Conservation (phyloP, 2,888 invertebrate genomes). For the Scaptomyza polygonia region DNA sequence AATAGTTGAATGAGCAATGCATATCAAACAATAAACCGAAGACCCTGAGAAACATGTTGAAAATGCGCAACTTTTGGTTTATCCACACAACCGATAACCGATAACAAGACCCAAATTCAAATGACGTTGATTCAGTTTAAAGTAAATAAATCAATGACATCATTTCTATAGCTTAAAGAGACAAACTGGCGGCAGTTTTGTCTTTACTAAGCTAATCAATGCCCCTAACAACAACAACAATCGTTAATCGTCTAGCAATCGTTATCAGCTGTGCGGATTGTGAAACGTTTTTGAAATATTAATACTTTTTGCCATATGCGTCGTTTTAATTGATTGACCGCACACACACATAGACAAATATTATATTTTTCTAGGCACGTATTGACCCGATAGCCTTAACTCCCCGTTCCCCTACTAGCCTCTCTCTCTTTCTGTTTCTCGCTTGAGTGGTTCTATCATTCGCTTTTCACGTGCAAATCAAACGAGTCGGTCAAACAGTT, state of each 20-base stretch:
- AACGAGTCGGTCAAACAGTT: constrained; percentile 9
- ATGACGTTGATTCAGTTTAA: constrained; percentile 13
- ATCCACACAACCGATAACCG: constrained; percentile 2
- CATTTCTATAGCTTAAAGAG: constrained; percentile 28
- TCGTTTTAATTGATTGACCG: constrained; percentile 39
- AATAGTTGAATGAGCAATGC: not conserved
- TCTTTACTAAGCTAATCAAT: constrained; percentile 14
- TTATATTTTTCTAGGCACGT: constrained; percentile 55
- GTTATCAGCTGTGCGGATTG: constrained; percentile 40
- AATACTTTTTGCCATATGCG: constrained; percentile 38
- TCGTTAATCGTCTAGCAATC: constrained; percentile 25
- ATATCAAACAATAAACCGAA: not conserved
- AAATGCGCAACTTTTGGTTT: constrained; percentile 17
- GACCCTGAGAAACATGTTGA: constrained; percentile 1
- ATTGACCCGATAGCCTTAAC: constrained; percentile 32
- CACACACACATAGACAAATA: constrained; percentile 12
- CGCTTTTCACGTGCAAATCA: constrained; percentile 59
- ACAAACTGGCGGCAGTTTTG: constrained; percentile 41
- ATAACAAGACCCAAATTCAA: not conserved
- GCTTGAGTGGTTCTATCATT: constrained; percentile 48
- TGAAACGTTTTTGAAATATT: constrained; percentile 52
- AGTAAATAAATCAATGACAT: constrained; percentile 31
- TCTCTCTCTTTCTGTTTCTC: not conserved
- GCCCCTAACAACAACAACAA: not conserved
- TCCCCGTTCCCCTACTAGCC: not conserved